Evolutionary conservation across 2,888 invertebrate genomes (phyloP), one percentile per base, ranked within the genome.

Genomic region (Dynastes tityus): DNA sequence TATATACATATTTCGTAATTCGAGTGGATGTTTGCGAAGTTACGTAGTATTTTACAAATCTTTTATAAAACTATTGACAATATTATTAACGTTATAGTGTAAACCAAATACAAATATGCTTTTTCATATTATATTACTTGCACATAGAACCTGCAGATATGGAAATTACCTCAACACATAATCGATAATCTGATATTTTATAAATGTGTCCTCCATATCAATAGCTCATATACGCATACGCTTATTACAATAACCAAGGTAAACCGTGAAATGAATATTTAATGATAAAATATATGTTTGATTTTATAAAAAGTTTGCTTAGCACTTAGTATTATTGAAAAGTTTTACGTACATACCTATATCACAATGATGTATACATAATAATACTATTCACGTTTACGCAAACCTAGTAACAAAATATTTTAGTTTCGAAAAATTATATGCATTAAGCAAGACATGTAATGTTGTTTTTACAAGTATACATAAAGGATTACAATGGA

Each of bases 171-270:
- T 32, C 32, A 29, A 32, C 11, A 29, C 13, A 9, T 32, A 9
- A 58, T 58, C 55, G 55, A 58, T 63, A 63, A 63, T 63, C 63
- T 32, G 63, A 63, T 63, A 63, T 63, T 63, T 63, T 63, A 29
- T 29, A 63, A 58, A 63, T 32, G 27, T 32, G 13, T 63, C 32
- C n/a, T 63, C 29, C 29, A 13, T 29, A 29, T 32, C 32, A 32
- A 63, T 63, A 63, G 61, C 16, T 61, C 27, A 29, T 63, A 63
- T 3, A 9, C 16, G 61, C 63, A 63, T 63, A 63, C 27, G 29
- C 11, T 32, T 63, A 63, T 13, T 32, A 63, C 63, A 63, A 63
- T 13, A 32, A 13, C 29, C 13, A 13, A 63, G 32, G 63, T 63
- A 32, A 2, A 32, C 8, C 63, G 63, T 63, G 32, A 27, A 32